phyloP scores from a whole-genome alignment of 2,888 invertebrate species.

The Salticus scenicus region DNA sequence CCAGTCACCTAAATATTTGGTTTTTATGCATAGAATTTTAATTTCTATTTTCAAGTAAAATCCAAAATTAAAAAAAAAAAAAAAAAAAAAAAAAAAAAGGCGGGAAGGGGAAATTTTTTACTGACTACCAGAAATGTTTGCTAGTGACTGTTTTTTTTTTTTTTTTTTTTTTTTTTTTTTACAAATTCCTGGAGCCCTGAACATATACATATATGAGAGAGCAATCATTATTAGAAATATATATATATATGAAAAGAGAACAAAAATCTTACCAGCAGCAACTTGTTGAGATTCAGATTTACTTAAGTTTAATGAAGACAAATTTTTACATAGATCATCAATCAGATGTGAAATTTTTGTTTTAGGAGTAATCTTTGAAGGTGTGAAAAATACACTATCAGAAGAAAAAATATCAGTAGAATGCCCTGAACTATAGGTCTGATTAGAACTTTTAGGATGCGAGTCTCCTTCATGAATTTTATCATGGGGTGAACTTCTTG shows the following conservation, averaged over 20 bases:
- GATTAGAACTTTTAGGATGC: background rate
- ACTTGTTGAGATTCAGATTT: background rate
- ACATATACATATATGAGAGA: too few species aligned
- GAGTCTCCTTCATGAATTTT: background rate
- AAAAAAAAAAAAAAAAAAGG: too few species aligned
- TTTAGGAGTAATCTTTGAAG: background rate
- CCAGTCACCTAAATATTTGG: too few species aligned
- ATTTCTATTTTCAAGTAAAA: too few species aligned
- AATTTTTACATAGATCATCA: background rate
- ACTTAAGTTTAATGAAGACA: background rate
- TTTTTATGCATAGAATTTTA: too few species aligned
- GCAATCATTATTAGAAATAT: too few species aligned
- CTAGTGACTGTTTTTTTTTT: too few species aligned
- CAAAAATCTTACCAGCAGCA: background rate
- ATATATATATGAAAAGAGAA: background rate
- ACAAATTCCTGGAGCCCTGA: too few species aligned
- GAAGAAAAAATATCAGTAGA: background rate
- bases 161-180: too few species aligned
- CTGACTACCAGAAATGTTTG: too few species aligned
- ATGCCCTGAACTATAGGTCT: background rate
- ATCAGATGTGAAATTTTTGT: background rate
- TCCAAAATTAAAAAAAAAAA: too few species aligned
- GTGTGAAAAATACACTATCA: background rate
- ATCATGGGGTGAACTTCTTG: slow-evolving; percentile 24
- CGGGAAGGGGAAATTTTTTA: too few species aligned